Conservation (phyloP, 2,888 invertebrate species). For the Tholera decimalis region DNA sequence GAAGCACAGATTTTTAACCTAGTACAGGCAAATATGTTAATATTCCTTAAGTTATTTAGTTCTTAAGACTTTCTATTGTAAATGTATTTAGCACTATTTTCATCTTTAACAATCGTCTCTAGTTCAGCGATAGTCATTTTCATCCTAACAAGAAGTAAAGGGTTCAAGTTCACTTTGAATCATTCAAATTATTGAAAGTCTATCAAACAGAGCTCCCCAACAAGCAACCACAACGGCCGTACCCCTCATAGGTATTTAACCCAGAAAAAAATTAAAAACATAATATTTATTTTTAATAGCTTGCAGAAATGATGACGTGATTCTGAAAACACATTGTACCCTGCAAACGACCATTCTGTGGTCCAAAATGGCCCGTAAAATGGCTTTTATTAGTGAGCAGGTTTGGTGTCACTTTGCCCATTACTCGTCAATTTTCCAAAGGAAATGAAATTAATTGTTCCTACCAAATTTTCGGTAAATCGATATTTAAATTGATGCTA, state of each 20-base stretch:
- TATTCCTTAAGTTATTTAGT: too few relatives aligned
- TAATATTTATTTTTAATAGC: constrained; percentile 75
- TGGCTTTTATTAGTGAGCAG: constrained; percentile 85
- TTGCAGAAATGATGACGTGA: constrained; percentile 65
- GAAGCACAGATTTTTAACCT: too few relatives aligned
- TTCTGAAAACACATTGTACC: constrained; percentile 79
- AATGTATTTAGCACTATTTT: too few relatives aligned
- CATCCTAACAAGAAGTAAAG: constrained; percentile 37
- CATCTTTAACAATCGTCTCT: too few relatives aligned
- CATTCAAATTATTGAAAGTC: constrained; percentile 29
- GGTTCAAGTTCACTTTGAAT: constrained; percentile 39
- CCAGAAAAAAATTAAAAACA: constrained; percentile 53
- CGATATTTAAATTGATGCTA: constrained; percentile 14
- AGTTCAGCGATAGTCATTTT: constrained; percentile 34
- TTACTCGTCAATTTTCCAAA: constrained; percentile 79
- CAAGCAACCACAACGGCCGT: constrained; percentile 8
- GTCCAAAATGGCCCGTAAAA: constrained; percentile 84
- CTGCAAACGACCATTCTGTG: constrained; percentile 81
- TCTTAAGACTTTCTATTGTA: too few relatives aligned
- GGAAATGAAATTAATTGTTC: constrained; percentile 83
- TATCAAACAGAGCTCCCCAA: constrained; percentile 1
- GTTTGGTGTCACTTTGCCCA: constrained; percentile 77
- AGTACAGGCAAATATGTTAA: too few relatives aligned
- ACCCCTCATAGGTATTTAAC: constrained; percentile 27
- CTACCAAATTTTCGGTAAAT: constrained; percentile 46